Evolutionary conservation across 2,888 invertebrate species (phyloP), one percentile per base, ranked within the genome.

Genomic region (Mimumesa dahlbomi): DNA sequence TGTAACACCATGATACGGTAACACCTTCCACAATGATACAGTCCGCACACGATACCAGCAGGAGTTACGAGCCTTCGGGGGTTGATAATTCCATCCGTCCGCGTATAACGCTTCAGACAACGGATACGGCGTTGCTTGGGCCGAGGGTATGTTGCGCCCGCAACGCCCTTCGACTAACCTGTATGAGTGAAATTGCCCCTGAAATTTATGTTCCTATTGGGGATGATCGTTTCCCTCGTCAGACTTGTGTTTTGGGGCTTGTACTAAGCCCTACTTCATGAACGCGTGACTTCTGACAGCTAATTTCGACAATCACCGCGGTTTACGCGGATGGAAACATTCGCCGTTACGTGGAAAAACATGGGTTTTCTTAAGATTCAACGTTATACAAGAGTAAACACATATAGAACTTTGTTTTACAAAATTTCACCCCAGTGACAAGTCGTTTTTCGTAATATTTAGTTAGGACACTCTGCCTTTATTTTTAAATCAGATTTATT

Each of bases 51-150:
- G 66, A 67, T 59, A 70, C 54, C 57, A 56, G 45, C 29, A 64
- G 79, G 81, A 86, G 80, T 85, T 85, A 86, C 81, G 84, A 81
- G 82, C 77, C 86, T 84, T 84, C 76, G 76, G 84, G 85, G 82
- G 75, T 85, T 83, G 84, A 84, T 86, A 85, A 83, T 84, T 80
- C 77, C 74, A 68, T 78, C 79, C 73, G 75, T 78, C 69, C 72
- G 73, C 72, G 78, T 73, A 72, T 72, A 64, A 70, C 68, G 71
- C 77, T 7, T 71, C 54, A 59, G 65, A 73, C 71, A 69, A 66
- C 71, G 79, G 71, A 77, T 76, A 69, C 61, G 54, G 38, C 65
- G 63, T 69, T 31, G 54, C 49, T 13, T n/a, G n/a, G 63, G 61
- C 48, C 40, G 45, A 14, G 38, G 53, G 45, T 65, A 58, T 49